phyloP scores from a whole-genome alignment of 2,797 vertebrate species.

The Eremophila alpestris region DNA sequence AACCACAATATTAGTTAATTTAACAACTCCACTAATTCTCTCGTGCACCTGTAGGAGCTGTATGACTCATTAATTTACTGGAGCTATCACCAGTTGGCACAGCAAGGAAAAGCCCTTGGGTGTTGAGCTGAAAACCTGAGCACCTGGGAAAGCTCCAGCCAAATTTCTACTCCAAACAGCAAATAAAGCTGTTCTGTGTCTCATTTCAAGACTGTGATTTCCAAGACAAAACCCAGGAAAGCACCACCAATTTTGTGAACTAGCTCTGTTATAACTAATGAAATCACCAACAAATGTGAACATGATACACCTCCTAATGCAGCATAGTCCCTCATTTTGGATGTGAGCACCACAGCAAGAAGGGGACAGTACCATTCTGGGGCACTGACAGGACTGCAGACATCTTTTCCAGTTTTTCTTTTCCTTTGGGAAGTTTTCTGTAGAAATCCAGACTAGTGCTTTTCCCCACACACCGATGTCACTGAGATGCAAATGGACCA shows the following conservation, averaged over 20 bases:
- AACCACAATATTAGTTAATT: background rate
- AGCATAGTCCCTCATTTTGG: background rate
- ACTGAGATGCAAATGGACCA: background rate
- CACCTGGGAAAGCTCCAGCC: background rate
- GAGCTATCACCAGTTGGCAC: background rate
- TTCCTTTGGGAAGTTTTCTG: background rate
- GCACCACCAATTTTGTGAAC: background rate
- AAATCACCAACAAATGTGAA: background rate
- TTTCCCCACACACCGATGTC: background rate
- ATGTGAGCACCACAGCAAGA: background rate
- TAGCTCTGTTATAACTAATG: background rate
- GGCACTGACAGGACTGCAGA: background rate
- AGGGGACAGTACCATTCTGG: background rate
- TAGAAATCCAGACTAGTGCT: background rate
- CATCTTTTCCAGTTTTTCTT: background rate
- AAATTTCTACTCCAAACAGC: background rate
- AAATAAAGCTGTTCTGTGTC: background rate
- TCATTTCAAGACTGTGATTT: background rate
- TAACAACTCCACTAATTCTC: background rate
- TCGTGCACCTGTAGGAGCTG: background rate
- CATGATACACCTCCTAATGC: background rate
- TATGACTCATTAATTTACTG: background rate
- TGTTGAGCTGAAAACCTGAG: background rate
- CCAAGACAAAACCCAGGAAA: background rate
- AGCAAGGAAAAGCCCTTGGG: background rate